phyloP scores from a whole-genome alignment of 2,888 invertebrate species.

The Minunthozetes semirufus region DNA sequence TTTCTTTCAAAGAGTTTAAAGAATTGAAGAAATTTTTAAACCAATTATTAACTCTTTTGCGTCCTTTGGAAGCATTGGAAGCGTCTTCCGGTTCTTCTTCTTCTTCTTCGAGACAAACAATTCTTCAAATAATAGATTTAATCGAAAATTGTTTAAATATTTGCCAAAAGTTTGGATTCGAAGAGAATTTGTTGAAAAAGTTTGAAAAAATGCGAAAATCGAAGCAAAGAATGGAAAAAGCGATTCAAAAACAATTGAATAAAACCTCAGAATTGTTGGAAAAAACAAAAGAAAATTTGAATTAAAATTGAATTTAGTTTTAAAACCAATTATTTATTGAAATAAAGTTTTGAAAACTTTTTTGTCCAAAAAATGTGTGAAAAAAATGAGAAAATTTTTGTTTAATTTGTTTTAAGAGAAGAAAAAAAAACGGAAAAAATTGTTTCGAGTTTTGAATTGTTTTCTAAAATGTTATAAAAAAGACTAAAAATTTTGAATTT shows the following conservation, averaged over 20 bases:
- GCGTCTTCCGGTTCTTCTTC: too few species aligned
- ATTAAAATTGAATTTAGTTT: conserved; percentile 1
- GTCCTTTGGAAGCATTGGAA: neutral
- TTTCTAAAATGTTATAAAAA: neutral
- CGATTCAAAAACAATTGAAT: conserved; percentile 18
- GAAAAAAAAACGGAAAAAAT: too few species aligned
- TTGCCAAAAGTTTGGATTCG: conserved; percentile 15
- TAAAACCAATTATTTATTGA: too few species aligned
- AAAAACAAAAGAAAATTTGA: conserved; percentile 28
- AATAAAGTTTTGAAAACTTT: too few species aligned
- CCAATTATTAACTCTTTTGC: neutral
- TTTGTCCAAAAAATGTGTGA: too few species aligned
- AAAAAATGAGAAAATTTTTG: too few species aligned
- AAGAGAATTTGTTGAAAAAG: neutral
- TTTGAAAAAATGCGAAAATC: conserved; percentile 24
- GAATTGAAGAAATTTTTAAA: neutral
- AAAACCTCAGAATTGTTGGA: conserved; percentile 18
- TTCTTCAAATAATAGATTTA: neutral
- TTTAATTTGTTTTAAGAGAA: too few species aligned
- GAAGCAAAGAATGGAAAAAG: conserved; percentile 33
- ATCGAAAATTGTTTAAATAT: neutral
- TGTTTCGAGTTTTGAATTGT: too few species aligned
- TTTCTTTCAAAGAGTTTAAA: neutral
- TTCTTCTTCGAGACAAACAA: too few species aligned
- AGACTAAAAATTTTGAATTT: neutral